Base-by-base conservation (phyloP, 1,140 invertebrate genomes). In the Elysia chlorotica region DNA sequence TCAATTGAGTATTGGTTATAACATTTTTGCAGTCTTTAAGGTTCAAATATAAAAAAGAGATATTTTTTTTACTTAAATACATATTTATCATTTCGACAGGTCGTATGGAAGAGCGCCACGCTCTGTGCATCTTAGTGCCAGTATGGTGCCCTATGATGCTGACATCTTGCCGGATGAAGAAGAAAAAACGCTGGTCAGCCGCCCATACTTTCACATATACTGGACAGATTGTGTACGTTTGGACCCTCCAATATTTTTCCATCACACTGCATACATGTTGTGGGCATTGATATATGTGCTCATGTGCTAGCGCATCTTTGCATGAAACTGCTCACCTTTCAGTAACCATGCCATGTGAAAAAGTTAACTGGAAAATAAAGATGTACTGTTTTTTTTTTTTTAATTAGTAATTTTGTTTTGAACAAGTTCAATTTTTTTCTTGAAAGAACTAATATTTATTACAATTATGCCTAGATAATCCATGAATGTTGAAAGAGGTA, bases 121-220 rank as follows among this genome's bases (percentile, higher is more conserved):
- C 59, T 82, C 78, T 31, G 85, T 98, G 33, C 92, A 93, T 82
- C 89, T 98, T 54, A 92, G 94, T 80, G 94, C 93, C 35, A 92
- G 91, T 75, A 96, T 97, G 88, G 90, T 95, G 41, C 93, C 93
- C 68, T 96, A 95, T 87, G 82, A 88, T 81, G 86, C 88, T 48
- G 87, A 87, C 62, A 90, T 92, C 74, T 83, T 94, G 31, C 91
- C 92, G 23, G 87, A 90, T 62, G 93, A 94, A 76, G 91, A 92
- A 77, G 90, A 92, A 78, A 92, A 91, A 88, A 81, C 80, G 30
- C 89, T 97, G 31, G 89, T 96, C 59, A 92, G 94, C 75, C 92
- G 94, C 76, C 94, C 95, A 30, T 93, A 97, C 83, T 93, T 99
- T 82, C 86, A 99, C 87, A 95, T 95, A 66, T 99, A 93, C 88